Evolutionary conservation across 2,888 invertebrate genomes (phyloP), one percentile per base, ranked within the genome.

Genomic region (Melanostoma mellinum): DNA sequence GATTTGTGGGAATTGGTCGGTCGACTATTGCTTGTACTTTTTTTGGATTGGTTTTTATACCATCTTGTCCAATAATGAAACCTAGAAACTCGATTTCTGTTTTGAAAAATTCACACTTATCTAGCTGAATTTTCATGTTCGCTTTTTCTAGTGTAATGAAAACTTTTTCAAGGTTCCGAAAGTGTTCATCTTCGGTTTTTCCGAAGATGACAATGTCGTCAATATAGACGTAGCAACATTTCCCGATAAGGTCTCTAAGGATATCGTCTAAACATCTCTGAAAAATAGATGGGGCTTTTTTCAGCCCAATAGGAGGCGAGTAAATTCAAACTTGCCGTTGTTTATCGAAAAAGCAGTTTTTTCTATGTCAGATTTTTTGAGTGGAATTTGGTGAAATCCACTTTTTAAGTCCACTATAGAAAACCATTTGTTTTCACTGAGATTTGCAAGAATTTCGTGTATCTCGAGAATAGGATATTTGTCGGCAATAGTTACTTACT

Each of bases 311-410:
- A 77, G 80, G 35, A 85, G 46, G 6, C 78, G 36, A 6, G 72
- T 58, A 42, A 75, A 75, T 56, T 81, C 81, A 20, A 74, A 76
- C 20, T 85, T 82, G 5, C 82, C 79, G 6, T 69, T 46, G 36
- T 85, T 84, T 1, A 75, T 53, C 0, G 84, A 71, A 42, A 80
- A 84, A 2, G 84, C 77, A 20, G 79, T 85, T 40, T 85, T 85
- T 10, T 60, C 55, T 3, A 65, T 55, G 32, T 76, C 82, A 5
- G 60, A 35, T 55, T 56, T 58, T n/a, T 73, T 65, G 10, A 85
- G 60, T 35, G 73, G 73, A 35, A 85, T 85, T 20, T 81, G 69
- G 6, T 79, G 79, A 32, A 76, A 79, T 4, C 79, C 80, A 68
- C n/a, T n/a, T n/a, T n/a, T n/a, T n/a, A n/a, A n/a, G n/a, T n/a